Percentiles rank a stretch among this genome's conserved stretches.
phyloP scores from a whole-genome alignment of 2,797 vertebrate species.

The Microctenopoma steveboyesi region DNA sequence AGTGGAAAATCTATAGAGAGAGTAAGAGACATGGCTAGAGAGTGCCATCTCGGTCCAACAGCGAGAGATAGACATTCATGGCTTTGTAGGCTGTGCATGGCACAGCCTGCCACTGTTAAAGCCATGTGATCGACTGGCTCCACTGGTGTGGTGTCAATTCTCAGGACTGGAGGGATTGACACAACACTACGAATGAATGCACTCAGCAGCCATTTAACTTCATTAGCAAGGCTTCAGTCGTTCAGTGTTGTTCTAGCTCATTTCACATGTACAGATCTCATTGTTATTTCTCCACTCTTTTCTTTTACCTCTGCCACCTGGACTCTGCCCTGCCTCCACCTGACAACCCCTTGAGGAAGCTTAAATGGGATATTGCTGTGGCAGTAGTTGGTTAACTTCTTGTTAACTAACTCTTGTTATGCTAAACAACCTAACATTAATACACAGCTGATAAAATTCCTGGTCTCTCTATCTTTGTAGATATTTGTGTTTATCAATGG shows the following conservation, averaged over 20 bases:
- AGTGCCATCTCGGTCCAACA: background rate
- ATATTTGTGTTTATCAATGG: slow-evolving; percentile 16
- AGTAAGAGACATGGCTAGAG: slow-evolving; percentile 13
- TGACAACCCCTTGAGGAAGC: slow-evolving; percentile 67
- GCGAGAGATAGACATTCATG: slow-evolving; percentile 48
- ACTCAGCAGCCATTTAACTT: slow-evolving; percentile 42
- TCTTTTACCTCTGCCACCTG: background rate
- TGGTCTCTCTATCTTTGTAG: slow-evolving; percentile 7
- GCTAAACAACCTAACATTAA: background rate
- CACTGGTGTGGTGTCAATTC: slow-evolving; percentile 54
- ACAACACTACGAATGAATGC: slow-evolving; percentile 43
- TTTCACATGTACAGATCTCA: slow-evolving; percentile 24
- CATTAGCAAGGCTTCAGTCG: slow-evolving; percentile 44
- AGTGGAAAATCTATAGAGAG: slow-evolving; percentile 9
- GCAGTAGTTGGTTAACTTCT: slow-evolving; percentile 37
- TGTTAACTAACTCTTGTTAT: slow-evolving; percentile 15
- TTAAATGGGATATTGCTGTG: slow-evolving; percentile 58
- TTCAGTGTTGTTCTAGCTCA: slow-evolving; percentile 10
- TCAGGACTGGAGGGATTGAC: slow-evolving; percentile 32
- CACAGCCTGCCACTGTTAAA: slow-evolving; percentile 69
- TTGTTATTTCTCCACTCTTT: background rate
- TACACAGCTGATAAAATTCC: slow-evolving; percentile 6
- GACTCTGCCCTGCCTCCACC: slow-evolving; percentile 30
- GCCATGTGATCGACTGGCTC: slow-evolving; percentile 67
- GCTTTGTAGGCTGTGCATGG: slow-evolving; percentile 69